Conservation (phyloP, 2,888 invertebrate genomes). For the Nemurella pictetii region DNA sequence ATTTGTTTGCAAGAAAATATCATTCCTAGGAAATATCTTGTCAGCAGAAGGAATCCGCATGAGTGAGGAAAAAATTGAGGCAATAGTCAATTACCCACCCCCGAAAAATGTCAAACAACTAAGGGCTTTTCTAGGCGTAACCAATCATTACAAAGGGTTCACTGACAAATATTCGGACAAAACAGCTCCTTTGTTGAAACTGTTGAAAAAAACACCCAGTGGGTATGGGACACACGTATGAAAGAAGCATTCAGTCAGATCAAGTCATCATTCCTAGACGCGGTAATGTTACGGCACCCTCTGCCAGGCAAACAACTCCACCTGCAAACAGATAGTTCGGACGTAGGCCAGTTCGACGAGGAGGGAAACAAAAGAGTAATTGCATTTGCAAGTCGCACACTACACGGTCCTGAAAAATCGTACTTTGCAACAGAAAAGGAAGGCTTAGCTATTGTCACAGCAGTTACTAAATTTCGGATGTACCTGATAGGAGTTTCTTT, state of each 20-base stretch:
- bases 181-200: constrained; percentile 43
- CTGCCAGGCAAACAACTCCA: not conserved
- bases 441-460: constrained; percentile 47
- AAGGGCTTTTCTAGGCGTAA: constrained; percentile 45
- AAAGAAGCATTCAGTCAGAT: constrained; percentile 41
- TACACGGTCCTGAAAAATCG: constrained; percentile 49
- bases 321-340: constrained; percentile 12
- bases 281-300: constrained; percentile 15
- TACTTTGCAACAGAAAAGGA: constrained; percentile 53
- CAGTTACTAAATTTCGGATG: constrained; percentile 37
- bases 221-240: constrained; percentile 39
- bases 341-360: constrained; percentile 22
- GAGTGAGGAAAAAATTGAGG: constrained; percentile 44
- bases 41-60: constrained; percentile 43
- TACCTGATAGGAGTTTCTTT: not conserved
- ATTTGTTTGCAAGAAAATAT: constrained; percentile 42
- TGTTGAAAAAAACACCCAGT: constrained; percentile 43
- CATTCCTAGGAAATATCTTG: constrained; percentile 46
- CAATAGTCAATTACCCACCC: constrained; percentile 33
- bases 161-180: constrained; percentile 44
- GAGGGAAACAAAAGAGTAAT: too few species aligned
- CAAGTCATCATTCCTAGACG: constrained; percentile 38
- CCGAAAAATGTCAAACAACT: constrained; percentile 41
- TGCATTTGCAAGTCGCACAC: constrained; percentile 46
- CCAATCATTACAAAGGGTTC: constrained; percentile 46